A percentile compares a stretch with the other conserved stretches of the same genome.
Conservation (phyloP, 2,888 invertebrate genomes). For the Oxycera nigricornis region DNA sequence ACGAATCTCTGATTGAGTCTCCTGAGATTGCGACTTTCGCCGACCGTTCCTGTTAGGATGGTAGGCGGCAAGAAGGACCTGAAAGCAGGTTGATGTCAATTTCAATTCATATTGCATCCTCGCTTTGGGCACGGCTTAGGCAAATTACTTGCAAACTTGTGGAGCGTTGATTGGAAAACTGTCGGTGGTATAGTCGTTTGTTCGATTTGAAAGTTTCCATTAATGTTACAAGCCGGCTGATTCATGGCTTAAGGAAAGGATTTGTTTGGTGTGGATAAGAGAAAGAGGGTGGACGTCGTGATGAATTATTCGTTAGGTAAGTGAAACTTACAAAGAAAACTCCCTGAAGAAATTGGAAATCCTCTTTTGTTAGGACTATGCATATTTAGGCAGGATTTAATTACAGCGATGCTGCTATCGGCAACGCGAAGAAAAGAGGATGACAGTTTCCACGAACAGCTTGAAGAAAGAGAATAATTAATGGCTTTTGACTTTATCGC, state of each 20-base stretch:
- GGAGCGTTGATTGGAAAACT: background rate
- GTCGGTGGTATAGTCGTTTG: background rate
- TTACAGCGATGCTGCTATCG: too few species aligned
- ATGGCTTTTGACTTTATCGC: too few species aligned
- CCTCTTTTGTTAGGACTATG: too few species aligned
- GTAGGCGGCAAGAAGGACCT: background rate
- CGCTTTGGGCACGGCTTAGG: background rate
- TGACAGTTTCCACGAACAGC: too few species aligned
- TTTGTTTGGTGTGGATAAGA: too few species aligned
- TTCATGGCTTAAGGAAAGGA: background rate
- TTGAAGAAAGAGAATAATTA: too few species aligned
- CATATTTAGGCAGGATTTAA: too few species aligned
- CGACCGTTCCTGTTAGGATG: background rate
- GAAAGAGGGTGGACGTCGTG: too few species aligned
- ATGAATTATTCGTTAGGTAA: too few species aligned
- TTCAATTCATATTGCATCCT: background rate
- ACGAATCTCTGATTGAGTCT: slow-evolving; percentile 22
- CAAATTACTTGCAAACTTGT: background rate
- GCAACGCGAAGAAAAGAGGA: too few species aligned
- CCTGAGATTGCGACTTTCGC: background rate
- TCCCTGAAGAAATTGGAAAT: too few species aligned
- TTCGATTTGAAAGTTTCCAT: background rate
- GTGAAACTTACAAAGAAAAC: too few species aligned
- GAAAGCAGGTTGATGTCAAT: slow-evolving; percentile 28
- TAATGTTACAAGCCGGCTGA: background rate